These are phyloP conservation scores for Nephrotoma flavescens DNA, from an alignment of 2,888 invertebrate species.

Conservation along the genomic window DNA sequence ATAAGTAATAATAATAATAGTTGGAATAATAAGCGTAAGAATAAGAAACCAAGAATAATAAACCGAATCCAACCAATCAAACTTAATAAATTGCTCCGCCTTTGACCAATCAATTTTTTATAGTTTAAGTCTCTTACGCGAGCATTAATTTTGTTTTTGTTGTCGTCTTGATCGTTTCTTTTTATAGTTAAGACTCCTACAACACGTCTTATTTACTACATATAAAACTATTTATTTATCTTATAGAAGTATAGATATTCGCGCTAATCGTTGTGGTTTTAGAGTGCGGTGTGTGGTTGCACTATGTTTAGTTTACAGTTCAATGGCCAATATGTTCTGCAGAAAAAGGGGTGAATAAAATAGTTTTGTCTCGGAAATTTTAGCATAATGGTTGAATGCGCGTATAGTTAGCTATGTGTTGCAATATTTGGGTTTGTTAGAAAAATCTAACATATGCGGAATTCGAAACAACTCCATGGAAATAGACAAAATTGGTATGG, in stretches of 20 bases:
- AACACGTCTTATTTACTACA: too few relatives aligned
- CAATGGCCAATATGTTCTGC: not conserved
- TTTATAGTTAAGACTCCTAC: too few relatives aligned
- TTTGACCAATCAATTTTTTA: not conserved
- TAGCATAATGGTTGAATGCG: not conserved
- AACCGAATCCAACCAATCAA: not conserved
- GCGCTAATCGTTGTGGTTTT: not conserved
- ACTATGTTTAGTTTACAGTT: not conserved
- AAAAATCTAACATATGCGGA: not conserved
- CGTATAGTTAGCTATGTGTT: not conserved
- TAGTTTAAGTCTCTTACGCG: not conserved
- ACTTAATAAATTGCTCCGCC: constrained; percentile 1
- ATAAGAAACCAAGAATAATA: not conserved
- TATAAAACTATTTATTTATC: too few relatives aligned
- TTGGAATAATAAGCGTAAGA: not conserved
- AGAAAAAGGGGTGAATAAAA: not conserved
- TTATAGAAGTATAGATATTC: not conserved
- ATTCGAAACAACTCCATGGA: not conserved
- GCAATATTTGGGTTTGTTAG: not conserved
- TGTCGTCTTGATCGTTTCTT: not conserved
- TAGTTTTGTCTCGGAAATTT: not conserved
- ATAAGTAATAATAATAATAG: not conserved
- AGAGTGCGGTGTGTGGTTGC: not conserved
- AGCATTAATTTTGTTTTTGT: not conserved
- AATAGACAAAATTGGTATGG: not conserved